Evolutionary conservation across 2,113 vertebrate species (phyloP), one percentile per base, ranked within the genome.

Genomic region (Odocoileus hemionus): DNA sequence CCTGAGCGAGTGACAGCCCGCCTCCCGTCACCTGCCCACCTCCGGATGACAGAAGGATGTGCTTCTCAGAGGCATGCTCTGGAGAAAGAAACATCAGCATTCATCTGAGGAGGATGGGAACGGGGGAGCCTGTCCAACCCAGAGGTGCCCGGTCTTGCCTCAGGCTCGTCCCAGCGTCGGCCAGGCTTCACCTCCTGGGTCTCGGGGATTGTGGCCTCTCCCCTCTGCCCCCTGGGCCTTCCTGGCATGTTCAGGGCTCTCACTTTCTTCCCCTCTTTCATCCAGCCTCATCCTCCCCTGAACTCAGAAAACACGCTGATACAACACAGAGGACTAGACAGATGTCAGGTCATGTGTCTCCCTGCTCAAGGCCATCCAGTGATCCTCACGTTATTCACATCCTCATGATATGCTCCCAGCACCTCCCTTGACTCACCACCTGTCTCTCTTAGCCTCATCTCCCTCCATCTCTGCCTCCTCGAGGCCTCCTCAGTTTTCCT

Each of bases 81-180:
- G 33, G 55, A 15, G 1, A 58, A 67, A 36, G 3, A 8, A 14
- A 2, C 5, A 10, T 3, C 64, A 17, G 0, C 0, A 14, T 10
- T 50, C 39, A 7, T 1, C 0, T 1, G 23, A 7, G 23, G 6
- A 76, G 33, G 78, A 61, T 19, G 14, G 78, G 58, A 36, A 7
- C 0, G 6, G 1, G 17, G 47, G 80, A 70, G n/a, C 11, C 60
- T 45, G 7, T 33, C 28, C 83, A 12, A 2, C 55, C 9, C 79
- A 15, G 3, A 17, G 47, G 45, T 14, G 33, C 92, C n/a, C 45
- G 16, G 1, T 14, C 57, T 50, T 11, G 16, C 39, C 70, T 85
- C 13, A 2, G 30, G 30, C 28, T 28, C 50, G 16, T 67, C 55
- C 61, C 1, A 2, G n/a, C 1, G 0, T 14, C 0, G 11, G 1